A percentile compares a stretch with the other conserved stretches of the same genome.
These are phyloP conservation scores for Nothura maculosa DNA, from an alignment of 2,797 vertebrate species.

Conservation along the genomic window DNA sequence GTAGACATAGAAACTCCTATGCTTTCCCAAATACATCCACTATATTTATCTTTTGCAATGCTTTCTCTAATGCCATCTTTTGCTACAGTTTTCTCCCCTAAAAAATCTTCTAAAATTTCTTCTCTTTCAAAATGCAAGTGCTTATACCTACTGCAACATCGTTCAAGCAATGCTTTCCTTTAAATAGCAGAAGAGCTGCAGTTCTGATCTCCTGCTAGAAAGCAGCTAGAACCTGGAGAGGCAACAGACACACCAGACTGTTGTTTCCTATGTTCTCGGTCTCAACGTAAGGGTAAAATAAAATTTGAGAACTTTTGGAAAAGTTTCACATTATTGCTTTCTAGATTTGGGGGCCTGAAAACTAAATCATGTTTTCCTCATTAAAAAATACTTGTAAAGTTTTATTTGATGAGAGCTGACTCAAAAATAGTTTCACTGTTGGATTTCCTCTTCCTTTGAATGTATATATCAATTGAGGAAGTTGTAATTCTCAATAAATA, in stretches of 20 bases:
- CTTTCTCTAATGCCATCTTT: not conserved
- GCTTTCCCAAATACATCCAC: not conserved
- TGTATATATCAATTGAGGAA: constrained; percentile 49
- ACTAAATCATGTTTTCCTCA: not conserved
- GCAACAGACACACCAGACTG: not conserved
- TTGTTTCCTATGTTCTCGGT: not conserved
- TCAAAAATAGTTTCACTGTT: constrained; percentile 8
- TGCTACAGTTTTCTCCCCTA: not conserved
- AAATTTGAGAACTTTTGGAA: not conserved
- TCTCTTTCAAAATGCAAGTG: not conserved
- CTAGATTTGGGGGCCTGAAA: not conserved
- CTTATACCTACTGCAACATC: not conserved
- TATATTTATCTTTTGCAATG: not conserved
- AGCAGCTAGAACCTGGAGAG: not conserved
- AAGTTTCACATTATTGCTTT: constrained; percentile 1
- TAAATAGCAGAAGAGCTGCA: not conserved
- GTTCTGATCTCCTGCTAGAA: not conserved
- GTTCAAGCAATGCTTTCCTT: not conserved
- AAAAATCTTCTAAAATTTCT: not conserved
- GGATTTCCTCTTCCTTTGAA: constrained; percentile 9
- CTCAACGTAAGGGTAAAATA: not conserved
- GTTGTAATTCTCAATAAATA: constrained; percentile 53
- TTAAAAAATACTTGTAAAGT: not conserved
- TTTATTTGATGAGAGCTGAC: not conserved
- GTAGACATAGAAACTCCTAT: not conserved